phyloP scores from a whole-genome alignment of 23 tunicate genomes.

The Halocynthia aurantium region DNA sequence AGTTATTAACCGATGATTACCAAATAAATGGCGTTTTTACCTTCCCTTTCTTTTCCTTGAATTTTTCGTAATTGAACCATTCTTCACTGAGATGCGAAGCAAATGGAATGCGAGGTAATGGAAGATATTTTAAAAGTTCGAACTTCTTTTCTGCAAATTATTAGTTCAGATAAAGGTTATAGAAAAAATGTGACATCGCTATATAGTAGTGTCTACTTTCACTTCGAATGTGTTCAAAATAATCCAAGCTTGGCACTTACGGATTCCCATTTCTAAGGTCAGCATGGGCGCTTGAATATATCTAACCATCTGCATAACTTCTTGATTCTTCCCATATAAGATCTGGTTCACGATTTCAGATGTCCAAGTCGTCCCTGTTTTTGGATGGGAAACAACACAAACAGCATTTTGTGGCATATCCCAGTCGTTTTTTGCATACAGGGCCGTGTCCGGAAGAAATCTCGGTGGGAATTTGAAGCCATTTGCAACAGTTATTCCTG shows the following conservation, averaged over 20 bases:
- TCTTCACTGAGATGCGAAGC: no score
- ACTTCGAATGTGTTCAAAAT: no score
- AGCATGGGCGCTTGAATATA: conserved; percentile 28
- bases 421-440: no score
- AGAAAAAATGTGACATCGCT: no score
- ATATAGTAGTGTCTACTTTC: no score
- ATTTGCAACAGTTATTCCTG: no score
- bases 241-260: conserved; percentile 14
- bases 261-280: conserved; percentile 35
- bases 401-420: neutral
- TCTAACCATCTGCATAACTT: conserved; percentile 26
- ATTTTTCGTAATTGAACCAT: no score
- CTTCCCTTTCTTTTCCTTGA: no score
- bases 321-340: conserved; percentile 32
- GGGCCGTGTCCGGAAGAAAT: no score
- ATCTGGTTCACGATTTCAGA: conserved; percentile 54
- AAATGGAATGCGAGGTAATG: neutral
- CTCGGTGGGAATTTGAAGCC: no score
- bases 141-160: neutral
- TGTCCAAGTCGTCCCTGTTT: conserved; percentile 63
- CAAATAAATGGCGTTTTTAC: no score
- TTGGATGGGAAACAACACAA: neutral
- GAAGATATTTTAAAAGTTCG: neutral
- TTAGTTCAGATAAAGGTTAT: neutral
- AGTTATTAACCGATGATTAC: no score